Base-by-base conservation (phyloP, 2,888 invertebrate species). In the Pasiphila rectangulata region DNA sequence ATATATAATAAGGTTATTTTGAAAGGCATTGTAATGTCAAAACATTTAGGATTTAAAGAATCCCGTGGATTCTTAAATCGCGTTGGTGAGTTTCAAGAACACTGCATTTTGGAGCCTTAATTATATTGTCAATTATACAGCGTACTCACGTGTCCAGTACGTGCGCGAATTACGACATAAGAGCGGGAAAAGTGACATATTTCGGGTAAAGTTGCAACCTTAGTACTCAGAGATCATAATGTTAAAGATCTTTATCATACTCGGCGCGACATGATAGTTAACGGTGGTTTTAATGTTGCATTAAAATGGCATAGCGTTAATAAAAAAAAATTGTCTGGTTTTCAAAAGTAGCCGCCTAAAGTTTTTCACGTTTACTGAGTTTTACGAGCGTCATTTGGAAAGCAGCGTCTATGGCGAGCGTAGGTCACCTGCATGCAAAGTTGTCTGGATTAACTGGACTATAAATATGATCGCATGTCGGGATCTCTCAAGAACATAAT, bases 401-500 rank as follows among this genome's bases (percentile, higher is more conserved):
- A 67, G 55, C 57, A 52, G 62, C 54, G 57, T 59, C 46, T 57
- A 62, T 56, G 56, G 48, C 54, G 55, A 39, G 64, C 59, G n/a
- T n/a, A 62, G 57, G 63, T 65, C 68, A 69, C 62, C 69, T 70
- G 73, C 71, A 76, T 77, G 74, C 68, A 69, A 70, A 78, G 67
- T 65, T 65, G 72, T 55, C 56, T 59, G 63, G 61, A 63, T 64
- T 65, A 64, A 57, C 59, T 49, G 59, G 59, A 59, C 59, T 64
- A 65, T 67, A 72, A 72, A 72, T 73, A 74, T 71, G 71, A 72
- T 69, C 67, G 62, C 60, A 47, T 54, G 67, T 68, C 72, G 71
- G 71, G 63, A 70, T 72, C 69, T 72, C 65, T n/a, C 69, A 71
- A 71, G 69, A 70, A 67, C 67, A 77, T 79, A 82, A 80, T 83